These are phyloP conservation scores for Rhea americana DNA, from an alignment of 2,113 vertebrate genomes.

Conservation along the genomic window DNA sequence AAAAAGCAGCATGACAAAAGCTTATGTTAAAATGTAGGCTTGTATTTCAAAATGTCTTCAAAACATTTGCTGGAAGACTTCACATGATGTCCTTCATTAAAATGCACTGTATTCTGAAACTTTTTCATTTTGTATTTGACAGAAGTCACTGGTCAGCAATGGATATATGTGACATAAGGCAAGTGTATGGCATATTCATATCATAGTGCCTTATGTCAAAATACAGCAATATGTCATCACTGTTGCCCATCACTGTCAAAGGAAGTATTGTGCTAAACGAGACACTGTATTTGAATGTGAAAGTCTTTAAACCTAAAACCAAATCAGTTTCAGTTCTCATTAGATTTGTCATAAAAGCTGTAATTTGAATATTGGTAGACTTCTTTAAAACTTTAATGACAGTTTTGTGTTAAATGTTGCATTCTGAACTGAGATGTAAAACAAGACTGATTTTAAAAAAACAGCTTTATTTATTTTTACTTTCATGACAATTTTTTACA, in stretches of 20 bases:
- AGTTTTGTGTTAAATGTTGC: slow-evolving; percentile 69
- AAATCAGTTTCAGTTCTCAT: slow-evolving; percentile 72
- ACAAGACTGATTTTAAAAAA: slow-evolving; percentile 73
- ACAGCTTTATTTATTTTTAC: slow-evolving; percentile 83
- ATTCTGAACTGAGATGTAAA: slow-evolving; percentile 69
- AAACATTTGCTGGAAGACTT: slow-evolving; percentile 72
- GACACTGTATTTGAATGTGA: slow-evolving; percentile 73
- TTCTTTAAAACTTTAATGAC: slow-evolving; percentile 68
- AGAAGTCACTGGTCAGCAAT: slow-evolving; percentile 73
- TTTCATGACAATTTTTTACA: slow-evolving; percentile 76
- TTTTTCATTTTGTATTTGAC: slow-evolving; percentile 72
- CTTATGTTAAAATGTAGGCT: slow-evolving; percentile 74
- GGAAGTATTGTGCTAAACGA: slow-evolving; percentile 55
- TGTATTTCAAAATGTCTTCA: slow-evolving; percentile 69
- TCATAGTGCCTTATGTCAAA: slow-evolving; percentile 80
- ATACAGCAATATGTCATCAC: slow-evolving; percentile 70
- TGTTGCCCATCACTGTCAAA: slow-evolving; percentile 61
- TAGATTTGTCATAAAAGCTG: slow-evolving; percentile 66
- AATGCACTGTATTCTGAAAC: slow-evolving; percentile 76
- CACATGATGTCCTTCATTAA: slow-evolving; percentile 76
- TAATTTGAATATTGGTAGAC: slow-evolving; percentile 69
- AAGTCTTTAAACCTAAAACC: slow-evolving; percentile 69
- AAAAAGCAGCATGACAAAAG: slow-evolving; percentile 75
- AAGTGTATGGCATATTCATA: slow-evolving; percentile 74
- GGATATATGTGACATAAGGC: slow-evolving; percentile 73